Conservation (phyloP, 2,113 vertebrate genomes). For the Arvicanthis niloticus region DNA sequence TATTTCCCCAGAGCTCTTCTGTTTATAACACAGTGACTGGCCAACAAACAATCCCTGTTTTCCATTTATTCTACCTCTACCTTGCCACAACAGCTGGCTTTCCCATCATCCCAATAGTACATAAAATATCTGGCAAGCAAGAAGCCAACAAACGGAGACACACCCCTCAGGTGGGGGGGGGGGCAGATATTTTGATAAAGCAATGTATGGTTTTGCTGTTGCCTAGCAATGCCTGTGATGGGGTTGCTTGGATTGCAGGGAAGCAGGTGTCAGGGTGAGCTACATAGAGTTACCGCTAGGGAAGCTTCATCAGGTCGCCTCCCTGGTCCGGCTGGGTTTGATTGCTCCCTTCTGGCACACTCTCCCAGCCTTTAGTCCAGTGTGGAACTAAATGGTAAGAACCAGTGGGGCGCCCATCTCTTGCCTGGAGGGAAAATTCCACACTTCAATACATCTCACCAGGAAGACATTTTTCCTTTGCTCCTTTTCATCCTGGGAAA, state of each 20-base stretch:
- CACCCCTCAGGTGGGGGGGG: background rate
- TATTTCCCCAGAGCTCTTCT: background rate
- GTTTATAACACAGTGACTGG: background rate
- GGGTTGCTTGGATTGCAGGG: slow-evolving; percentile 64
- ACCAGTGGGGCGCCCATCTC: slow-evolving; percentile 9
- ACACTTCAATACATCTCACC: slow-evolving; percentile 51
- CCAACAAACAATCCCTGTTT: background rate
- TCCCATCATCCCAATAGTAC: background rate
- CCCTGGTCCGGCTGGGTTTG: background rate
- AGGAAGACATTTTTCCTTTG: slow-evolving; percentile 22
- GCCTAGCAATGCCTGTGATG: slow-evolving; percentile 77
- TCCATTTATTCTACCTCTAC: background rate
- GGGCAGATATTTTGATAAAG: slow-evolving; percentile 8
- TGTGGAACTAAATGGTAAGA: slow-evolving; percentile 41
- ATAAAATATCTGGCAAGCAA: slow-evolving; percentile 68
- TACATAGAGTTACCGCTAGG: background rate
- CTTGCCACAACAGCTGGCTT: slow-evolving; percentile 49
- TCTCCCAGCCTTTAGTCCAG: slow-evolving; percentile 32
- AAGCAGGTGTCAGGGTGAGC: slow-evolving; percentile 59
- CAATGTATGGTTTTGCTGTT: slow-evolving; percentile 63
- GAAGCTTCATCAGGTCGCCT: background rate
- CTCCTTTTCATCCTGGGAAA: slow-evolving; percentile 68
- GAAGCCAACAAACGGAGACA: background rate
- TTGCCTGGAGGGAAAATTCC: slow-evolving; percentile 65
- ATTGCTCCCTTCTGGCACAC: background rate